These are phyloP conservation scores for Lottia gigantea DNA, from an alignment of 2,888 invertebrate genomes.

Conservation along the genomic window DNA sequence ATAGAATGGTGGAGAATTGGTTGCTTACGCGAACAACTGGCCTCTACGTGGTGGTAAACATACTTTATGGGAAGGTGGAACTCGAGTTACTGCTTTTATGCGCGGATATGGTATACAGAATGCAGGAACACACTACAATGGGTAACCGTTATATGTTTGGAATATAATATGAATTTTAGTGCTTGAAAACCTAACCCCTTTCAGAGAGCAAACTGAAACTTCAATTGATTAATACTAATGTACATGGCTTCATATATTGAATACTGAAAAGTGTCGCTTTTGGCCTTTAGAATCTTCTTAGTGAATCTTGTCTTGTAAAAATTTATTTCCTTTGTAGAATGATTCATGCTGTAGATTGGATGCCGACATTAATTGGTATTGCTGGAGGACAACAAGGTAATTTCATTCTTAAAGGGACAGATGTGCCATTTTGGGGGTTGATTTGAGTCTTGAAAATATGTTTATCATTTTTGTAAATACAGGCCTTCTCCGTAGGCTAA, in stretches of 20 bases:
- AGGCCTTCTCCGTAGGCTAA: neutral
- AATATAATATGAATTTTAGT: no score
- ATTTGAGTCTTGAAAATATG: neutral
- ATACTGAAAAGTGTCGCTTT: no score
- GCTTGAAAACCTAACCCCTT: no score
- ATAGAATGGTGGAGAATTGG: conserved; percentile 61
- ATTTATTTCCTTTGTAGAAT: conserved; percentile 20
- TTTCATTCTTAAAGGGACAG: neutral
- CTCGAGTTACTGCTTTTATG: conserved; percentile 25
- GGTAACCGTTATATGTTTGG: neutral
- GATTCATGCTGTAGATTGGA: conserved; percentile 31
- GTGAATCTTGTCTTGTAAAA: no score
- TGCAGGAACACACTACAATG: conserved; percentile 19
- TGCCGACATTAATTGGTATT: conserved; percentile 27
- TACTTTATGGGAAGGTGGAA: conserved; percentile 29
- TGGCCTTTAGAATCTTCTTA: no score
- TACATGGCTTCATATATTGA: no score
- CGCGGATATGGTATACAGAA: conserved; percentile 16
- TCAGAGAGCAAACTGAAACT: no score
- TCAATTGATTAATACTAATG: no score
- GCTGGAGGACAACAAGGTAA: conserved; percentile 17
- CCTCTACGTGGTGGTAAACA: conserved; percentile 24
- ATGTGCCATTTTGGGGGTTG: no score
- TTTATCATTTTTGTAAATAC: neutral
- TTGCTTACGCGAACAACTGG: conserved; percentile 19